phyloP scores from a whole-genome alignment of 2,888 invertebrate genomes.

The Rhabditoides inermis region DNA sequence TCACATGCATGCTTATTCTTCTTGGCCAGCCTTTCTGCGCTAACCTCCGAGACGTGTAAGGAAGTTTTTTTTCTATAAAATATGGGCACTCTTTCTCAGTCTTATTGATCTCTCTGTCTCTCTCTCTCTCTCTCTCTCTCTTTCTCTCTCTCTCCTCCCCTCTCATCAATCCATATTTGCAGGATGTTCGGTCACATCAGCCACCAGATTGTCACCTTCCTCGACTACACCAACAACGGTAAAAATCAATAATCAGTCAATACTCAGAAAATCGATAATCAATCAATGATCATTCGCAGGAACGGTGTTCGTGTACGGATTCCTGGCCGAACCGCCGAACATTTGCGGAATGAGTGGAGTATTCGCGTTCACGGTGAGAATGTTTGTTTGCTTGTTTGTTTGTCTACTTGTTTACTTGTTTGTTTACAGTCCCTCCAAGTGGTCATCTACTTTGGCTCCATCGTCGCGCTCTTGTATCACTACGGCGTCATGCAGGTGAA shows the following conservation, averaged over 20 bases:
- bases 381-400: not conserved
- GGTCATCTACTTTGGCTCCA: constrained; percentile 46
- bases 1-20: too few relatives aligned
- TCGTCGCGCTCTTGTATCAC: constrained; percentile 45
- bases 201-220: constrained; percentile 62
- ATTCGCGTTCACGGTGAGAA: constrained; percentile 71
- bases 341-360: constrained; percentile 55
- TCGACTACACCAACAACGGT: constrained; percentile 72
- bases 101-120: constrained; percentile 46
- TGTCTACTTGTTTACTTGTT: not conserved
- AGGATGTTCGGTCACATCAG: constrained; percentile 22
- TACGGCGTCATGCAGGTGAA: constrained; percentile 45
- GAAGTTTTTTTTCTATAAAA: not conserved
- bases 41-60: too few relatives aligned
- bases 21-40: too few relatives aligned
- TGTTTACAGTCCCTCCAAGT: constrained; percentile 41
- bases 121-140: too few relatives aligned
- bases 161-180: too few relatives aligned
- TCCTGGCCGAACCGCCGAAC: constrained; percentile 47
- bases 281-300: constrained; percentile 6
- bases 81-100: constrained; percentile 57
- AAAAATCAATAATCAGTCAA: too few relatives aligned
- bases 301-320: constrained; percentile 72
- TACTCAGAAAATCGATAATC: not conserved
- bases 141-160: not conserved